phyloP scores from a whole-genome alignment of 2,888 invertebrate genomes.

The Plebejus anna region DNA sequence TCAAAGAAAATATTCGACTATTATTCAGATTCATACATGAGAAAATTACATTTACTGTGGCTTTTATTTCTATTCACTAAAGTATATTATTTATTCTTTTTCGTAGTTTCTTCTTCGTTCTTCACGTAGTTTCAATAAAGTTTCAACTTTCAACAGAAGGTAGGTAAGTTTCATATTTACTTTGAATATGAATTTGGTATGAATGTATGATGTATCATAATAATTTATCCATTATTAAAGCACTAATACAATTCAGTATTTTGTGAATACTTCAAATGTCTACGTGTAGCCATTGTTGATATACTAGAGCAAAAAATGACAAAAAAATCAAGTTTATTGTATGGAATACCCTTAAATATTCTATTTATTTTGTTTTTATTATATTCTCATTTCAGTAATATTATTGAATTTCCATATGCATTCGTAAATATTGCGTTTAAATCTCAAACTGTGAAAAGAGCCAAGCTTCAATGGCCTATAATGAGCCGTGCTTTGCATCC shows the following conservation, averaged over 20 bases:
- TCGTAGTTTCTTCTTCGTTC: not conserved
- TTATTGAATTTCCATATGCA: not conserved
- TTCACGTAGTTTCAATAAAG: not conserved
- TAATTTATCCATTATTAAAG: too few relatives aligned
- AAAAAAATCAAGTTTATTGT: too few relatives aligned
- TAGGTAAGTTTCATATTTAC: too few relatives aligned
- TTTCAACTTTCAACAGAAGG: too few relatives aligned
- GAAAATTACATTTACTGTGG: conserved; percentile 1
- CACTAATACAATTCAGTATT: too few relatives aligned
- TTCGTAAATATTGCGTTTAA: conserved; percentile 3
- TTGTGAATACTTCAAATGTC: too few relatives aligned
- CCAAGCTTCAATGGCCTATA: conserved; percentile 21
- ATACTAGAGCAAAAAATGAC: too few relatives aligned
- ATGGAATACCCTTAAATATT: too few relatives aligned
- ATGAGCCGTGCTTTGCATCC: conserved; percentile 6
- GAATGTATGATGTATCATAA: too few relatives aligned
- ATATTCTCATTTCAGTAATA: not conserved
- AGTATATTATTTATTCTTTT: not conserved
- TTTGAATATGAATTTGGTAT: too few relatives aligned
- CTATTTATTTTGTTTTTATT: too few relatives aligned
- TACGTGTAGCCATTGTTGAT: too few relatives aligned
- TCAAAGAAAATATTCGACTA: conserved; percentile 6
- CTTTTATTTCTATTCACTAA: not conserved
- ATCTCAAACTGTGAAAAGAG: conserved; percentile 7
- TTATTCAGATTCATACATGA: conserved; percentile 12